Conservation (phyloP, 2,888 invertebrate genomes). For the Drosophila formosana region DNA sequence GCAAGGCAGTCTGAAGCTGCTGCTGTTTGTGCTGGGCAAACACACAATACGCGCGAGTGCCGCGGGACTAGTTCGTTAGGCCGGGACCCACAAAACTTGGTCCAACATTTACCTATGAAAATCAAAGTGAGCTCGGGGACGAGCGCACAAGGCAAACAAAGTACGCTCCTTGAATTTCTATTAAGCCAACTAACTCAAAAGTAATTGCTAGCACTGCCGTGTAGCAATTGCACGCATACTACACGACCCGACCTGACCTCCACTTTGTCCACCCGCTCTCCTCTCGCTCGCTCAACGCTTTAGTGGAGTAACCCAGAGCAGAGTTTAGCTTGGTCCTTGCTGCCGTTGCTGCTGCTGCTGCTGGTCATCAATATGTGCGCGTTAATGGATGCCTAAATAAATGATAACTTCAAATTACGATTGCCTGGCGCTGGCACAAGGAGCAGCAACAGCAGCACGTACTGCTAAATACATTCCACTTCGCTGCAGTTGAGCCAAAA, state of each 20-base stretch:
- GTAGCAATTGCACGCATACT: slow-evolving; percentile 56
- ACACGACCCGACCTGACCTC: too few species aligned
- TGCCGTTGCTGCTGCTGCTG: slow-evolving; percentile 2
- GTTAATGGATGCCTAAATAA: slow-evolving; percentile 81
- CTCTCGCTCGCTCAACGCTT: too few species aligned
- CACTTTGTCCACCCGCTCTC: background rate
- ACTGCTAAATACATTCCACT: slow-evolving; percentile 73
- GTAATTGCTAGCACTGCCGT: slow-evolving; percentile 65
- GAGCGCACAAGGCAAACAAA: slow-evolving; percentile 67
- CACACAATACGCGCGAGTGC: slow-evolving; percentile 40
- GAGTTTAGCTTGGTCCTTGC: slow-evolving; percentile 1
- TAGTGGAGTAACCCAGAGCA: background rate
- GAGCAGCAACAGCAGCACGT: slow-evolving; percentile 57
- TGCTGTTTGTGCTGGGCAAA: slow-evolving; percentile 47
- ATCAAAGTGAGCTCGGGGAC: slow-evolving; percentile 74
- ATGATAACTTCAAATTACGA: slow-evolving; percentile 81
- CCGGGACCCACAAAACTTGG: slow-evolving; percentile 36
- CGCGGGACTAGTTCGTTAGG: slow-evolving; percentile 69
- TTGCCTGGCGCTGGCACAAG: slow-evolving; percentile 39
- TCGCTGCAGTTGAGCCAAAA: slow-evolving; percentile 70
- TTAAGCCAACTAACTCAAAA: slow-evolving; percentile 78
- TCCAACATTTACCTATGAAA: slow-evolving; percentile 78
- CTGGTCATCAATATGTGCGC: slow-evolving; percentile 75
- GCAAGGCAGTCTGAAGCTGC: background rate
- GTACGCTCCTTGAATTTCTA: slow-evolving; percentile 77